Evolutionary conservation across 2,113 vertebrate species (phyloP), one percentile per base, ranked within the genome.

Genomic region (Eleginops maclovinus): DNA sequence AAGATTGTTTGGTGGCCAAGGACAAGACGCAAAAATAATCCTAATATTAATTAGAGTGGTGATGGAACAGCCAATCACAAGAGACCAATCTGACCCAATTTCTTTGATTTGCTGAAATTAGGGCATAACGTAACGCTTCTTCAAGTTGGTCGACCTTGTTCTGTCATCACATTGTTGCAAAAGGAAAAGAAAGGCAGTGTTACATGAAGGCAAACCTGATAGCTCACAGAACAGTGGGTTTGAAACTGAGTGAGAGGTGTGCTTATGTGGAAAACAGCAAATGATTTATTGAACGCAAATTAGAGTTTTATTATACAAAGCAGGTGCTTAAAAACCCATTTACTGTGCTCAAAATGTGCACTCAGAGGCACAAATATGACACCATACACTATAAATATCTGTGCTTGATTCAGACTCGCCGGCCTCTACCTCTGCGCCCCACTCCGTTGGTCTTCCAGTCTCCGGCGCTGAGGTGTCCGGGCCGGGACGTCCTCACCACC

Each of bases 361-460:
- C 26, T n/a, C 21, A 41, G 66, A 70, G 12, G 13, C 15, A 75
- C 51, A 73, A 65, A 16, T 12, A 63, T 7, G 50, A 56, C 10
- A 2, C 24, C 40, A 65, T n/a, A 40, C 31, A 14, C 73, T 14
- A 50, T 68, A 36, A 36, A 36, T 50, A 36, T 59, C 53, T 51
- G 64, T 22, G 24, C 31, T 83, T 40, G 49, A 72, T 62, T 21
- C 31, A 26, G 66, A 59, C 3, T 2, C 17, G 68, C 47, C 9
- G 0, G 58, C 12, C 46, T 49, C 55, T 92, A 98, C 98, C 98
- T 96, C 96, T 96, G 72, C 98, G 97, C 47, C 97, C 97, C 0
- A 98, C 96, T 0, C 98, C 97, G 0, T 99, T 99, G 77, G 96
- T 97, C 87, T 93, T 93, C 98, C 98, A 99, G 89, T 99, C 98